Percentiles rank a stretch among this genome's conserved stretches.
These are phyloP conservation scores for Amiota minor DNA, from an alignment of 2,888 invertebrate species.

Conservation along the genomic window DNA sequence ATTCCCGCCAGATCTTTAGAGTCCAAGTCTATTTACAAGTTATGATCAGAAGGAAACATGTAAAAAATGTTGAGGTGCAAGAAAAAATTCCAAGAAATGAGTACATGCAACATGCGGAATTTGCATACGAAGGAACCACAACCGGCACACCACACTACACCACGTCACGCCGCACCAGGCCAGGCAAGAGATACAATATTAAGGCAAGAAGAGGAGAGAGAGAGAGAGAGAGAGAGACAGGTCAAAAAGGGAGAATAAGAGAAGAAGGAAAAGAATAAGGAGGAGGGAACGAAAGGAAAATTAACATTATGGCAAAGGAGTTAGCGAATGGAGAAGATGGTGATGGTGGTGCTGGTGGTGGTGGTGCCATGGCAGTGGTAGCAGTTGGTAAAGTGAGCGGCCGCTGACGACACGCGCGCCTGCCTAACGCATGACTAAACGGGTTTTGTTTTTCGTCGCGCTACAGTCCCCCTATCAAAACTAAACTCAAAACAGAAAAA, in stretches of 20 bases:
- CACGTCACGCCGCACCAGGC: too few species aligned
- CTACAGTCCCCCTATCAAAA: conserved; percentile 7
- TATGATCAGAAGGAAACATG: conserved; percentile 20
- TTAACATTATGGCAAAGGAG: too few species aligned
- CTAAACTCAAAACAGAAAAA: conserved; percentile 13
- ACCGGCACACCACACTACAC: too few species aligned
- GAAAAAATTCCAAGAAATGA: conserved; percentile 22
- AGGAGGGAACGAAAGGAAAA: not conserved
- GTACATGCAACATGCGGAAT: conserved; percentile 36
- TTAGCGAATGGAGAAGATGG: conserved; percentile 3
- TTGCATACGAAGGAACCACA: conserved; percentile 30
- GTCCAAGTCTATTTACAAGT: conserved; percentile 10
- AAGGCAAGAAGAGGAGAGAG: not conserved
- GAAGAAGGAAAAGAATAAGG: not conserved
- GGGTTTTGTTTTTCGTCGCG: conserved; percentile 1
- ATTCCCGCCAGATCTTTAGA: not conserved
- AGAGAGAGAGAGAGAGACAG: not conserved
- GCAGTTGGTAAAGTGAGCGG: not conserved
- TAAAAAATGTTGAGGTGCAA: not conserved
- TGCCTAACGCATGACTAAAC: conserved; percentile 23
- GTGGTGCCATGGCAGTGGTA: not conserved
- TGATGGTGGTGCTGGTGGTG: conserved; percentile 12
- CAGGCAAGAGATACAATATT: too few species aligned
- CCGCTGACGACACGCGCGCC: not conserved
- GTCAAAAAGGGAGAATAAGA: not conserved